Percentiles rank a stretch among this genome's conserved stretches.
phyloP scores from a whole-genome alignment of 2,113 vertebrate genomes.

The Noturus placidus region DNA sequence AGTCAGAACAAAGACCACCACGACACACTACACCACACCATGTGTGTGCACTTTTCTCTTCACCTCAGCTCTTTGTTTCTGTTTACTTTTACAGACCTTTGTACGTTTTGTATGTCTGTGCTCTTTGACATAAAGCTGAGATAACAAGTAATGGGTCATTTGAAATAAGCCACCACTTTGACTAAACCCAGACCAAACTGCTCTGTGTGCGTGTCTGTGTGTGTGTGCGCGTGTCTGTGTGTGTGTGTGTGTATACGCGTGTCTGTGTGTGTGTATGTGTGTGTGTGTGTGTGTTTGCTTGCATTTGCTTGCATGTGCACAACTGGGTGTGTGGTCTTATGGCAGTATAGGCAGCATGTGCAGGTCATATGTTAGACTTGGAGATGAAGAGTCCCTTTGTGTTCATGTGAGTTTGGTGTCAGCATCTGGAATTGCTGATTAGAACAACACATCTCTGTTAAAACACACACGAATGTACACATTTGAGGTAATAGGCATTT shows the following conservation, averaged over 20 bases:
- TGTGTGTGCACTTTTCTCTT: background rate
- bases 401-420: constrained; percentile 49
- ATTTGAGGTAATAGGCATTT: background rate
- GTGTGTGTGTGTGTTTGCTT: background rate
- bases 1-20: constrained; percentile 30
- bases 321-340: constrained; percentile 56
- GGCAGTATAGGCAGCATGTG: constrained; percentile 63
- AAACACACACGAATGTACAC: background rate
- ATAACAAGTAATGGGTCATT: constrained; percentile 21
- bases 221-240: background rate
- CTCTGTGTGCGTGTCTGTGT: background rate
- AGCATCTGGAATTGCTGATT: constrained; percentile 59
- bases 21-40: background rate
- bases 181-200: background rate
- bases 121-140: background rate
- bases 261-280: background rate
- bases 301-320: background rate
- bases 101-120: background rate
- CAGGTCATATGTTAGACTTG: constrained; percentile 59
- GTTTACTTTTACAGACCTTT: constrained; percentile 3
- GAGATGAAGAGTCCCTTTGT: constrained; percentile 67
- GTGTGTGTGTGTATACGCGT: constrained; percentile 18
- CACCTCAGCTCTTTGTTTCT: background rate
- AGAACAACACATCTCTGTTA: constrained; percentile 46
- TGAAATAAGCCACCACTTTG: background rate